Evolutionary conservation across 2,797 vertebrate genomes (phyloP).

Genomic region (Acanthurus leucopareius): DNA sequence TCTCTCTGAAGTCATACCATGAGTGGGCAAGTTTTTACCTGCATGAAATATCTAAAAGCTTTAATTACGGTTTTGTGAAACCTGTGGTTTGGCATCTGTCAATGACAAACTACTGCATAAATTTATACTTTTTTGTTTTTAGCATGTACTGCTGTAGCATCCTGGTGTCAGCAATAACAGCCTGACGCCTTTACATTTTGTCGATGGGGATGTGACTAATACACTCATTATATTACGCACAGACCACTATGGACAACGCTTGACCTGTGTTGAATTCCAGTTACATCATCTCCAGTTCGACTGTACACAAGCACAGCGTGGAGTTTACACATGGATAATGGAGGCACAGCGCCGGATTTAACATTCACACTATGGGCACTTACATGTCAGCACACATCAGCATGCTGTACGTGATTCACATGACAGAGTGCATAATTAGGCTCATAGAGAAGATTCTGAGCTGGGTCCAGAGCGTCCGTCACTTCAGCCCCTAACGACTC

Average conservation of each 20-base stretch:
- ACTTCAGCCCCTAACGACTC: slow-evolving; percentile 51
- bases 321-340: slow-evolving; percentile 66
- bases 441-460: slow-evolving; percentile 59
- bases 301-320: slow-evolving; percentile 35
- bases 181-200: slow-evolving; percentile 32
- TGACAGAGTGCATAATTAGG: slow-evolving; percentile 60
- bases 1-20: neutral
- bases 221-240: slow-evolving; percentile 37
- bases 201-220: slow-evolving; percentile 48
- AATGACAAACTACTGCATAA: slow-evolving; percentile 5
- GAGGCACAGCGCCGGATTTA: slow-evolving; percentile 57
- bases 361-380: slow-evolving; percentile 53
- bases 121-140: slow-evolving; percentile 13
- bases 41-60: neutral
- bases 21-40: neutral
- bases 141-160: slow-evolving; percentile 1
- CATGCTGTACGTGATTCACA: slow-evolving; percentile 63
- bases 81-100: neutral
- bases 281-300: slow-evolving; percentile 62
- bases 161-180: slow-evolving; percentile 17
- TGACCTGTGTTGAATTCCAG: slow-evolving; percentile 50
- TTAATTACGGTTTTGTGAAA: neutral
- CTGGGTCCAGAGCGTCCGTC: slow-evolving; percentile 44
- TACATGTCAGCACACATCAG: slow-evolving; percentile 72
- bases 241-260: slow-evolving; percentile 44